Evolutionary conservation across 2,113 vertebrate genomes (phyloP), one percentile per base, ranked within the genome.

Genomic region (Catagonus wagneri): DNA sequence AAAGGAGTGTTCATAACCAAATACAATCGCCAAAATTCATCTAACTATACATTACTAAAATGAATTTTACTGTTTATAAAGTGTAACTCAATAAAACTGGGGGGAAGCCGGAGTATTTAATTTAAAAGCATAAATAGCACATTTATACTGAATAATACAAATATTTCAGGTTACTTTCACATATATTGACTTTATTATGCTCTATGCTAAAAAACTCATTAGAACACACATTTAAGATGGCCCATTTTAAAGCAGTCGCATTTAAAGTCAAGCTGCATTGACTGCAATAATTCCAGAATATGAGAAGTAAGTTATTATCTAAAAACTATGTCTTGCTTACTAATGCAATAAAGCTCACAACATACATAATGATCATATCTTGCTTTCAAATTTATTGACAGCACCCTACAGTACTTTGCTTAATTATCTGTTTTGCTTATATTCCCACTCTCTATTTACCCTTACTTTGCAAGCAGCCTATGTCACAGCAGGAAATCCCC

Each of bases 351-450:
- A 91, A 96, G 44, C n/a, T 86, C 63, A 86, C 65, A 93, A 74
- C 74, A 94, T 91, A 95, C 13, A 80, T 80, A 75, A 96, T 54
- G 34, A 95, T 75, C 15, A 54, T 32, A 94, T 65, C 72, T 89
- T 94, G 74, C 89, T 91, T 97, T 96, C 93, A 85, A 63, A 25
- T 93, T 89, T 97, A 95, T 13, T 95, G 96, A 90, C 58, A 95
- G 71, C 63, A 87, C 36, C 83, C 92, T 93, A 92, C 20, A 83
- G 69, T 81, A 97, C 44, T 95, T 78, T 95, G 61, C 92, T 95
- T 97, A 93, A 96, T 92, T 96, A 90, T 92, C 84, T 98, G 83
- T 95, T 96, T 96, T 96, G 95, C 90, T 95, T 94, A 58, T 83
- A 92, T 80, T 96, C 84, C 88, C n/a, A 97, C 83, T 79, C 89